phyloP scores from a whole-genome alignment of 2,113 vertebrate species.

The Hippocampus mohnikei region DNA sequence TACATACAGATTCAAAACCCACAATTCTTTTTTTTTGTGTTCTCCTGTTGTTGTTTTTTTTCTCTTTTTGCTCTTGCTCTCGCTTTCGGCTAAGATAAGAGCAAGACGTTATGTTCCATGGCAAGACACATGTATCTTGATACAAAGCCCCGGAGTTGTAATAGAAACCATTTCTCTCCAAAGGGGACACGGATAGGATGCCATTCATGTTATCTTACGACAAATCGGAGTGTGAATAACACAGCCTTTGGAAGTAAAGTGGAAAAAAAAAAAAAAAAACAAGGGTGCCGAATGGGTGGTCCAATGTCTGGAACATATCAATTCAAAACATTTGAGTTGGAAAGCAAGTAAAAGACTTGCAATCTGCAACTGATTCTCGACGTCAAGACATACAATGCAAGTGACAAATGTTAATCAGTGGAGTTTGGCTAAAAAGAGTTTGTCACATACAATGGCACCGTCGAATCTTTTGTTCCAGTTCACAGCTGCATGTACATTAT shows the following conservation, averaged over 20 bases:
- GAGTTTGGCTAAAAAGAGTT: too few species aligned
- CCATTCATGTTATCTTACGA: constrained; percentile 29
- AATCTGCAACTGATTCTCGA: not conserved
- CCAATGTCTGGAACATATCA: constrained; percentile 8
- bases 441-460: too few species aligned
- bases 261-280: constrained; percentile 1
- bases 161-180: constrained; percentile 38
- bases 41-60: constrained; percentile 18
- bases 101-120: constrained; percentile 20
- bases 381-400: not conserved
- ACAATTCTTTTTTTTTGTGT: constrained; percentile 9
- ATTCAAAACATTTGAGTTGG: not conserved
- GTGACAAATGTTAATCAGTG: too few species aligned
- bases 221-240: constrained; percentile 27
- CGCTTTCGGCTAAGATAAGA: constrained; percentile 31
- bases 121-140: constrained; percentile 34
- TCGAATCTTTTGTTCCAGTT: too few species aligned
- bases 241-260: constrained; percentile 39
- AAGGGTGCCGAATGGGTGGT: constrained; percentile 7
- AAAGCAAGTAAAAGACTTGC: not conserved
- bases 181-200: constrained; percentile 25
- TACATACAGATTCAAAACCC: not conserved
- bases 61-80: not conserved
- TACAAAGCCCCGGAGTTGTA: constrained; percentile 36
- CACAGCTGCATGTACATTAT: too few species aligned